Base-by-base conservation (phyloP, 2,797 vertebrate genomes). In the Pipistrellus nathusii region DNA sequence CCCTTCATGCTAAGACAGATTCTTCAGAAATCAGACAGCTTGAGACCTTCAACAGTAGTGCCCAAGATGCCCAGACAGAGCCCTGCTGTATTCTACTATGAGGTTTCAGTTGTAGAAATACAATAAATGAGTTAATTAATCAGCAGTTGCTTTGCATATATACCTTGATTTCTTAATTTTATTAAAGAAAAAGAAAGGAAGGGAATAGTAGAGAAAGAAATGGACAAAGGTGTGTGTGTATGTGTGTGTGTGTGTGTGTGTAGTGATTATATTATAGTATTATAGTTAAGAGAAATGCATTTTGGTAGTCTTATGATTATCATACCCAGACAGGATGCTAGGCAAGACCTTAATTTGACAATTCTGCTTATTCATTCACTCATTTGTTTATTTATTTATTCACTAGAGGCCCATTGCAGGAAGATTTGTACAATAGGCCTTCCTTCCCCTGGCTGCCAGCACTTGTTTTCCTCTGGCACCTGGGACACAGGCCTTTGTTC, bases 111-210 rank as follows among this genome's bases (percentile, higher is more conserved):
- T 80, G 7, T 9, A 44, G 48, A 87, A 81, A 30, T 13, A 15
- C 27, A 68, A 21, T 30, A 32, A 72, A 51, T 57, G 21, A 59
- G 59, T 82, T 38, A 81, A 66, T 66, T 77, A 21, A 5, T 76
- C 5, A 66, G 4, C 13, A n/a, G n/a, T 76, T 95, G 27, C 53
- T 93, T 73, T 76, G 44, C 55, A 76, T 72, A 21, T 38, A 18
- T 44, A 53, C 21, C 21, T 32, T 73, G 51, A 35, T 92, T 87
- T 93, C 62, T 73, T 93, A 64, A 51, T 78, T 69, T 59, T 77
- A 59, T 86, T 57, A 30, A 66, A 25, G 53, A 21, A 62, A 82
- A 64, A 48, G 14, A 30, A 75, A 35, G n/a, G 23, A 2, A 83
- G 30, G 4, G 51, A 88, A 30, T 76, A 44, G 41, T 81, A 21